Conservation (phyloP, 1,140 invertebrate species). For the Cotesia glomerata region DNA sequence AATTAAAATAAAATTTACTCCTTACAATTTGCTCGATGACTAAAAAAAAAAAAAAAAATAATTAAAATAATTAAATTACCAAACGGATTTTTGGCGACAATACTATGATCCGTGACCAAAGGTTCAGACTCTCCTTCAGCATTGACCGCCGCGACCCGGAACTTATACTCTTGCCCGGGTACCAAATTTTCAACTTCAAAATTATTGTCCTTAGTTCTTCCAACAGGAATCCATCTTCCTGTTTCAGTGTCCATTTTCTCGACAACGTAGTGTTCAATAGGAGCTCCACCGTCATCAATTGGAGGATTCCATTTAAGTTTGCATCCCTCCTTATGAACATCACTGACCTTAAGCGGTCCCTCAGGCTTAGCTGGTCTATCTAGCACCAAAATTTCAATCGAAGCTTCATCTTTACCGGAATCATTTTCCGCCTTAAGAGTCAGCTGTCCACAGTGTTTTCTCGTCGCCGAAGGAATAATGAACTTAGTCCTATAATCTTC, state of each 20-base stretch:
- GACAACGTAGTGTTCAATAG: constrained; percentile 89
- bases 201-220: constrained; percentile 80
- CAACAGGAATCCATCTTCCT: constrained; percentile 84
- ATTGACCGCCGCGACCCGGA: constrained; percentile 94
- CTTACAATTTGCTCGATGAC: no score
- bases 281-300: constrained; percentile 87
- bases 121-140: constrained; percentile 94
- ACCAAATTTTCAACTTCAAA: constrained; percentile 84
- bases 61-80: constrained; percentile 66
- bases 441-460: constrained; percentile 85
- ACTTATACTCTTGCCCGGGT: constrained; percentile 95
- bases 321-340: constrained; percentile 93
- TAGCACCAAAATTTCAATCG: constrained; percentile 85
- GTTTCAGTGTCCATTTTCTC: constrained; percentile 89
- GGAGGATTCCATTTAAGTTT: constrained; percentile 94
- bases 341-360: constrained; percentile 88
- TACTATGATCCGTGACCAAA: constrained; percentile 84
- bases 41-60: background rate
- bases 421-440: constrained; percentile 89
- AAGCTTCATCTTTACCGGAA: constrained; percentile 88
- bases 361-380: constrained; percentile 90
- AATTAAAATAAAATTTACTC: no score
- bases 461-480: constrained; percentile 73
- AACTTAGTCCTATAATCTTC: constrained; percentile 89
- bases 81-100: constrained; percentile 97